Base-by-base conservation (phyloP, 2,797 vertebrate genomes). In the Crax fasciolata region DNA sequence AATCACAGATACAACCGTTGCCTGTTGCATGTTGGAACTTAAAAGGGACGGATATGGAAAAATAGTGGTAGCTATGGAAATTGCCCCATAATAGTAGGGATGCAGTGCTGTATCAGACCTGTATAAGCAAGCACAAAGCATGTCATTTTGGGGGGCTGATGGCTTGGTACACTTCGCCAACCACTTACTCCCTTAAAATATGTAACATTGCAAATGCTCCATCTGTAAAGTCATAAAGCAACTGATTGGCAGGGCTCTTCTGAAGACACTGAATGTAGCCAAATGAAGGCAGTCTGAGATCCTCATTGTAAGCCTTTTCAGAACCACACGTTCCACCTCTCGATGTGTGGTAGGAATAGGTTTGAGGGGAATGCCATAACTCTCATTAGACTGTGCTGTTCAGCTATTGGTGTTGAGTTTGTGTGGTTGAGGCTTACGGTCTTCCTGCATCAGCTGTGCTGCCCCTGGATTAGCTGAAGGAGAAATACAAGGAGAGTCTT, bases 301-400 rank as follows among this genome's bases (percentile, higher is more conserved):
- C 54, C 48, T 91, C 38, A 35, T 79, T 77, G 49, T 30, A 80
- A 89, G 61, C n/a, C 54, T 80, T 74, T 89, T 93, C 84, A 91
- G 78, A 93, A 67, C 41, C 57, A 32, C 48, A 27, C 44, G 80
- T 75, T 35, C 35, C 35, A 35, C 35, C 35, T 35, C 61, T 76
- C 32, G 35, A 61, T 83, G 19, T 12, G 12, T 58, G 49, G 67
- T 92, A 46, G 57, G 77, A 91, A 79, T 55, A 41, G 16, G 70
- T 58, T 72, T 81, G 83, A 72, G 27, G 48, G 78, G 67, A 93
- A 71, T 39, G 68, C 48, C 49, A 6, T 11, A n/a, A 57, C 17
- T 79, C 51, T 66, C 55, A 23, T 49, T 52, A 74, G 54, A 12
- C 43, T 66, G 27, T 90, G 49, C 73, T 43, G 41, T 55, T 71